Evolutionary conservation across 2,113 vertebrate genomes (phyloP).

Genomic region (Vulpes lagopus): DNA sequence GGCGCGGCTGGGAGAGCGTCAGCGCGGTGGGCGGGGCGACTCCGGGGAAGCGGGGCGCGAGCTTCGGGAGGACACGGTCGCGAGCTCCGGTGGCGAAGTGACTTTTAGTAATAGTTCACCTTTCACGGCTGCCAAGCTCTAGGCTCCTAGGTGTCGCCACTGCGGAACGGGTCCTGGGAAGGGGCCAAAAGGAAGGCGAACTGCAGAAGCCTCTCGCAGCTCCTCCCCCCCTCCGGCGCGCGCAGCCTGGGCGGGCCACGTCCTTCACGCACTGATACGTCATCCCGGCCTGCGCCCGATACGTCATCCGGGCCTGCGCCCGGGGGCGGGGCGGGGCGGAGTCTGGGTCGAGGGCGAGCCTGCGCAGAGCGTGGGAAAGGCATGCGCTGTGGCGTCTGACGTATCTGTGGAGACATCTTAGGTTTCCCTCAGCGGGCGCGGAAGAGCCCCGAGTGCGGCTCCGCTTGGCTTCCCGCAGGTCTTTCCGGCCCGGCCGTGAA

Average conservation of each 20-base stretch:
- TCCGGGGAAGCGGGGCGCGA: neutral
- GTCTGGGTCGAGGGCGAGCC: neutral
- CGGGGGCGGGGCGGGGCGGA: neutral
- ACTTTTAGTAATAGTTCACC: neutral
- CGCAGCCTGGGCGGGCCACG: neutral
- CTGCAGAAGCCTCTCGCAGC: neutral
- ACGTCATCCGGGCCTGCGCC: no score
- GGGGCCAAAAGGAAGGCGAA: neutral
- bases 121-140: neutral
- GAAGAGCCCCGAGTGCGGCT: neutral
- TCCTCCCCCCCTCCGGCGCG: neutral
- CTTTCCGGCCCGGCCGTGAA: neutral
- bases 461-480: neutral
- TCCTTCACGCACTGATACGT: neutral
- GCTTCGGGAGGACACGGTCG: neutral
- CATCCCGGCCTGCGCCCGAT: neutral
- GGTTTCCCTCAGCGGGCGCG: neutral
- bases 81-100: neutral
- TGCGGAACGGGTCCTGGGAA: neutral
- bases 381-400: neutral
- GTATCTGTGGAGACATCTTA: neutral
- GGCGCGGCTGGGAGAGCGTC: constrained; percentile 2
- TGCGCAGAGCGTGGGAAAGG: neutral
- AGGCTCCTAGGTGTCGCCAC: no score
- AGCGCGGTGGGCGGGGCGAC: neutral